phyloP scores from a whole-genome alignment of 64 coral and sea anemone genomes.

The Montipora cactus region DNA sequence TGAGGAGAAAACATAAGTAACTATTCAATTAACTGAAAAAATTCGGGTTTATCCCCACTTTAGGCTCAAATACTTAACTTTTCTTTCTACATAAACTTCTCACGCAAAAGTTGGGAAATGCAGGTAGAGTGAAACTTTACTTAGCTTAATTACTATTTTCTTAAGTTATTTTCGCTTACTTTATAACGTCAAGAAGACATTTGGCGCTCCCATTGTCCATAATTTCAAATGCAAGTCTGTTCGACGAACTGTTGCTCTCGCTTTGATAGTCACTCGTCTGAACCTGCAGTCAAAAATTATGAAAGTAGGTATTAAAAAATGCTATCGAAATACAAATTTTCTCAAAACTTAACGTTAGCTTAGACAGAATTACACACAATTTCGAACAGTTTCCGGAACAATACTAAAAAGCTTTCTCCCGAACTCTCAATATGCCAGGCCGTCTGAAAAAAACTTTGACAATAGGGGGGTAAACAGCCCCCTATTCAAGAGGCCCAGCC shows the following conservation, averaged over 20 bases:
- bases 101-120: background rate
- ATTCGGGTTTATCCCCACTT: no score
- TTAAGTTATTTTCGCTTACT: constrained; percentile 45
- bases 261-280: constrained; percentile 7
- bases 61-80: background rate
- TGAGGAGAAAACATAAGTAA: constrained; percentile 20
- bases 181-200: constrained; percentile 93
- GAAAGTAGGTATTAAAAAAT: constrained; percentile 30
- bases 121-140: background rate
- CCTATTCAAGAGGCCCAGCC: constrained; percentile 68
- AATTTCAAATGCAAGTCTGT: constrained; percentile 29
- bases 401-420: constrained; percentile 59
- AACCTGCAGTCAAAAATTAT: constrained; percentile 37
- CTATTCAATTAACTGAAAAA: background rate
- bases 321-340: constrained; percentile 63
- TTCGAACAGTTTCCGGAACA: constrained; percentile 53
- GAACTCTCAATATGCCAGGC: background rate
- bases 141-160: background rate
- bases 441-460: constrained; percentile 41
- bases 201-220: constrained; percentile 89
- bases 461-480: constrained; percentile 82
- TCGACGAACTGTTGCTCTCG: background rate
- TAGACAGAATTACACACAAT: constrained; percentile 73
- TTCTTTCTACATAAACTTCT: background rate
- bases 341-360: constrained; percentile 32